Evolutionary conservation across 2,797 vertebrate species (phyloP), one percentile per base, ranked within the genome.

Genomic region (Notoglanidium macrostoma): DNA sequence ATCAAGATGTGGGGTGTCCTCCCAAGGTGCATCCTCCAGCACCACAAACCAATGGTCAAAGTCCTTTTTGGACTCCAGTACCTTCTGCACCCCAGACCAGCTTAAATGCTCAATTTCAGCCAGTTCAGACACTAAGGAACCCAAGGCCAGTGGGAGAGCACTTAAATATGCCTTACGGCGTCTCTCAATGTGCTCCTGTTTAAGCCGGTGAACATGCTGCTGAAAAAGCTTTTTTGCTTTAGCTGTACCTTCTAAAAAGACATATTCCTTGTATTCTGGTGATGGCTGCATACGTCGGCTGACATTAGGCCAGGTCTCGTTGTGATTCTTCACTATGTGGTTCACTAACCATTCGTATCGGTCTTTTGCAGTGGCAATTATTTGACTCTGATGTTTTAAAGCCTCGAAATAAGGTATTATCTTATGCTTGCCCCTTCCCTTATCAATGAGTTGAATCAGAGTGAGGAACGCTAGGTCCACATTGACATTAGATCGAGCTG

Each of bases 341-440:
- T 96, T 92, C 3, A 97, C 96, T 51, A 97, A 90, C 96, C 96
- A 97, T 91, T 97, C 97, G 17, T 97, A 97, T 59, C 94, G 95
- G 91, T 97, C 97, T 86, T 97, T 97, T 0, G 96, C 96, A 0
- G 96, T 94, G 0, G 97, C 97, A 19, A 97, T 97, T 88, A 97
- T 96, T 63, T 97, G 97, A 80, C 97, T 97, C 88, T 97, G 97
- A 88, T 97, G 97, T 87, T 97, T 97, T 78, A 97, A 87, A 0
- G 97, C 97, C 82, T 97, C 97, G 57, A 97, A 97, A 88, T 97
- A 97, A 11, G 96, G 96, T 84, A 97, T 94, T 90, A 97, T 97
- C 89, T 97, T 97, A 0, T 96, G 93, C 86, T 97, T 97, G 0
- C 96, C 96, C 2, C 96, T 91, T 88, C 96, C 96, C 63, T 93